Evolutionary conservation across 2,888 invertebrate genomes (phyloP).

Genomic region (Euplexia lucipara): DNA sequence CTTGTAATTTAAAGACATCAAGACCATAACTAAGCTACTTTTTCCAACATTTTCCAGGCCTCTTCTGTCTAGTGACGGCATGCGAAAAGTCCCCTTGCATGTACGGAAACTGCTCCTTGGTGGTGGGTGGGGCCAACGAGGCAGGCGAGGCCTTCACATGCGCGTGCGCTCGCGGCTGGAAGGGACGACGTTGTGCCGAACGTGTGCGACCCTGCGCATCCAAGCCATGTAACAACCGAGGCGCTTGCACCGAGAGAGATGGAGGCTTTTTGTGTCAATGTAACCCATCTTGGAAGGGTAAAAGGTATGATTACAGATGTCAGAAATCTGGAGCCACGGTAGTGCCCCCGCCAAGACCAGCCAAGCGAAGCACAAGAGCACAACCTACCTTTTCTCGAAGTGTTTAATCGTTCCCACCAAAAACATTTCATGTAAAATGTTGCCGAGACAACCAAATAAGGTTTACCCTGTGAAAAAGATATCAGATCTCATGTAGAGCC

Average conservation of each 20-base stretch:
- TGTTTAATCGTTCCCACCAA: no score
- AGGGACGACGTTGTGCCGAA: slow-evolving; percentile 78
- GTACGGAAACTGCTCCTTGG: slow-evolving; percentile 92
- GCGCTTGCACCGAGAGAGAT: slow-evolving; percentile 93
- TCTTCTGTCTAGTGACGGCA: slow-evolving; percentile 94
- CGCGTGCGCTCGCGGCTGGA: slow-evolving; percentile 93
- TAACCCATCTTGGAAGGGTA: slow-evolving; percentile 93
- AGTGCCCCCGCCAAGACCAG: no score
- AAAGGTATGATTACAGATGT: slow-evolving; percentile 14
- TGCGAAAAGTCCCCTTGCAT: slow-evolving; percentile 94
- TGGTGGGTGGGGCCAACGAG: slow-evolving; percentile 66
- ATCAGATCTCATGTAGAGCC: no score
- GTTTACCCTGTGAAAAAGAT: no score
- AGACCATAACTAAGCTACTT: background rate
- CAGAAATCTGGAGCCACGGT: no score
- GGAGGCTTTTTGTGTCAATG: slow-evolving; percentile 93
- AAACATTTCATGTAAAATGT: no score
- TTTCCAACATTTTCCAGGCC: slow-evolving; percentile 84
- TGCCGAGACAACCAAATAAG: no score
- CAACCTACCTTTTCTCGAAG: no score
- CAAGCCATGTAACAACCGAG: slow-evolving; percentile 94
- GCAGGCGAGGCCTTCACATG: slow-evolving; percentile 90
- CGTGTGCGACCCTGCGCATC: slow-evolving; percentile 93
- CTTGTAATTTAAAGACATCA: no score
- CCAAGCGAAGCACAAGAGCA: no score